Base-by-base conservation (phyloP, 2,888 invertebrate species). In the Gasteruption jaculator region DNA sequence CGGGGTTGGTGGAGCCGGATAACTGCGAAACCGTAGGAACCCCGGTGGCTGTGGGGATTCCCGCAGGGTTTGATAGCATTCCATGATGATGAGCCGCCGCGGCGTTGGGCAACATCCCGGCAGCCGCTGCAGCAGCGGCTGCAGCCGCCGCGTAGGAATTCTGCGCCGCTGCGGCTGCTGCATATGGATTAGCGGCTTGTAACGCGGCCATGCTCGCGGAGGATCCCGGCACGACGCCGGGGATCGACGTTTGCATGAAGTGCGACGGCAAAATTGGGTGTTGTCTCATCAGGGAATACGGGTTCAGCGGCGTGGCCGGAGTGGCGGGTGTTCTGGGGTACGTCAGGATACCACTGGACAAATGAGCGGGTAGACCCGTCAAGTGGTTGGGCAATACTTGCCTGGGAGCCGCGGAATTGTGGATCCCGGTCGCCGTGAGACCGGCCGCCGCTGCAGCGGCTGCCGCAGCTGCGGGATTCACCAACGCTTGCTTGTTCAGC, bases 401-500 rank as follows among this genome's bases (percentile, higher is more conserved):
- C 71, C 53, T 45, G 3, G 48, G 48, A 8, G 33, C 42, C 6
- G 68, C 20, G 68, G 70, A 58, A 44, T 42, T 38, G 60, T 59
- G n/a, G n/a, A n/a, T n/a, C n/a, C n/a, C n/a, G 33, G 69, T 52
- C 11, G 67, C 58, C 15, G 68, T 50, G 29, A 66, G 58, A 38
- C 67, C 56, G 18, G 68, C 65, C 38, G 57, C 56, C 34, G 56
- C 40, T 57, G 21, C 57, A 47, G 48, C 53, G 7, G 52, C 58
- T 1, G 51, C 48, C 0, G 47, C 71, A 2, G 73, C 71, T 32
- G 71, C 71, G 24, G 56, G 47, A 12, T 39, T 45, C 26, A 67
- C 65, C 26, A 77, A 60, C 30, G 75, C 68, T 55, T 79, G 79
- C 59, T 84, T 84, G 63, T 84, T 85, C 32, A 85, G 71, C 3